Percentiles rank a stretch among this genome's conserved stretches.
These are phyloP conservation scores for Prenolepis imparis DNA, from an alignment of 2,888 invertebrate genomes.

Conservation along the genomic window DNA sequence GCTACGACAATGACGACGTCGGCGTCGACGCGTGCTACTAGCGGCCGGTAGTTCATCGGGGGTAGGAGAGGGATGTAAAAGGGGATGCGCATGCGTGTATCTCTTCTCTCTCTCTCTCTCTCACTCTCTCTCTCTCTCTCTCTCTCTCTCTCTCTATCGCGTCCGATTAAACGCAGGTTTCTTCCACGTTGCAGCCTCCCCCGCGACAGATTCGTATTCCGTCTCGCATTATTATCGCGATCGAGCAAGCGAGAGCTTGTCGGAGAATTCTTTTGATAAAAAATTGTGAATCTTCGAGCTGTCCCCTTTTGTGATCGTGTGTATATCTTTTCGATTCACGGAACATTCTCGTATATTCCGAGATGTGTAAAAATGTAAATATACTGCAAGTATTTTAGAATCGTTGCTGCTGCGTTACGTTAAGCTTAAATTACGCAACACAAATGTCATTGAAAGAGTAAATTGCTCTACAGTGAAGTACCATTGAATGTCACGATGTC, in stretches of 20 bases:
- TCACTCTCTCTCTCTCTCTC: conserved; percentile 20
- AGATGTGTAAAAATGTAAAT: not conserved
- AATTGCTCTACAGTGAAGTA: not conserved
- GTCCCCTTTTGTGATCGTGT: not conserved
- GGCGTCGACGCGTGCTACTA: conserved; percentile 73
- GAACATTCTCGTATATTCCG: not conserved
- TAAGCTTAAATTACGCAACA: not conserved
- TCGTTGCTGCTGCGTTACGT: not conserved
- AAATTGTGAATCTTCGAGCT: not conserved
- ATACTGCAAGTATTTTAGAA: not conserved
- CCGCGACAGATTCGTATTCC: conserved; percentile 14
- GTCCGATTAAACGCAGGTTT: conserved; percentile 62
- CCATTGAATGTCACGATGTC: not conserved
- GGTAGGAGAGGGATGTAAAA: conserved; percentile 51
- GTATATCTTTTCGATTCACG: not conserved
- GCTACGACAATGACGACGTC: conserved; percentile 68
- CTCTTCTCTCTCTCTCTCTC: not conserved
- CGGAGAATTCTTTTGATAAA: conserved; percentile 1
- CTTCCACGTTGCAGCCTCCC: conserved; percentile 25
- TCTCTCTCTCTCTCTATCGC: conserved; percentile 2
- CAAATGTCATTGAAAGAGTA: not conserved
- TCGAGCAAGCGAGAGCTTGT: not conserved
- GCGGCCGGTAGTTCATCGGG: conserved; percentile 64
- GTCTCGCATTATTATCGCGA: conserved; percentile 14
- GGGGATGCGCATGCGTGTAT: conserved; percentile 64